A percentile compares a stretch with the other conserved stretches of the same genome.
phyloP scores from a whole-genome alignment of 2,113 vertebrate genomes.

The Aspiorhynchus laticeps region DNA sequence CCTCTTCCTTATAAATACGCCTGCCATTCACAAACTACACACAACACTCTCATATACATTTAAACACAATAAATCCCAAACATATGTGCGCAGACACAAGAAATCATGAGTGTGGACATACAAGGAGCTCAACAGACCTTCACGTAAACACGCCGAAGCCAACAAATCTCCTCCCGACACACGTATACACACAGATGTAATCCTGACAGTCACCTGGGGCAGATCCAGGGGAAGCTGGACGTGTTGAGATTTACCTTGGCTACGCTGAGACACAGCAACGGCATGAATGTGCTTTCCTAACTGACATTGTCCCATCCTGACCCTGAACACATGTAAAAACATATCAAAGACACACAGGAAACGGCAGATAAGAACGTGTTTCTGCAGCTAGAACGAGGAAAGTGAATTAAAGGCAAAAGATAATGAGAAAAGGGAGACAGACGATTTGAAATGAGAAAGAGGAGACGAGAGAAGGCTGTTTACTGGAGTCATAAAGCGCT shows the following conservation, averaged over 20 bases:
- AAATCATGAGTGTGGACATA: slow-evolving; percentile 32
- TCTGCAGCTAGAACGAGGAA: neutral
- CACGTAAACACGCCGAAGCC: slow-evolving; percentile 9
- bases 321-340: neutral
- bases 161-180: neutral
- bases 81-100: slow-evolving; percentile 29
- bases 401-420: neutral
- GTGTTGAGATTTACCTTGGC: neutral
- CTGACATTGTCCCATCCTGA: slow-evolving; percentile 56
- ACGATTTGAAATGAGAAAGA: neutral
- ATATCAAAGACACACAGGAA: neutral
- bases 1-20: neutral
- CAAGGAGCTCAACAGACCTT: slow-evolving; percentile 27
- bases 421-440: neutral
- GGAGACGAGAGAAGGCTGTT: slow-evolving; percentile 49
- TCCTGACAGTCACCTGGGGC: neutral
- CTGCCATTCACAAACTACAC: slow-evolving; percentile 28
- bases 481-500: slow-evolving; percentile 46
- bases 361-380: neutral
- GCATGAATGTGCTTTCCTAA: slow-evolving; percentile 59
- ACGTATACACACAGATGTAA: neutral
- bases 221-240: neutral
- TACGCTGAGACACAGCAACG: slow-evolving; percentile 37
- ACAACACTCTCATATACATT: slow-evolving; percentile 32
- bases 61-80: slow-evolving; percentile 40